Conservation (phyloP, 1,140 invertebrate species). For the Phymorhynchus buccinoides region DNA sequence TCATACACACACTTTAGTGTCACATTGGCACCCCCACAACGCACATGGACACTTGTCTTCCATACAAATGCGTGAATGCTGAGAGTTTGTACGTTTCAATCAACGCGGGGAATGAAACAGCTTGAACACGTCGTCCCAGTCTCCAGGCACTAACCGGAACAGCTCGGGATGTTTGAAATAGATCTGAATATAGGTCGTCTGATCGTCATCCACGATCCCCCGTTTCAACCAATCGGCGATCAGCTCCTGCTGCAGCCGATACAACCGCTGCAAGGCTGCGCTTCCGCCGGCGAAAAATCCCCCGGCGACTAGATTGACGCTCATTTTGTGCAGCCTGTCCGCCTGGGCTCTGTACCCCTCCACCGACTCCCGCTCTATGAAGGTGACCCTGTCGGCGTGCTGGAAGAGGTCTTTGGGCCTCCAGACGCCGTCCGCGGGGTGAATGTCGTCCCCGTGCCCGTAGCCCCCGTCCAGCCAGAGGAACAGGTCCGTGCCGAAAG, state of each 20-base stretch:
- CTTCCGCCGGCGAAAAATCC: conserved; percentile 35
- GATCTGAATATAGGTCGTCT: conserved; percentile 37
- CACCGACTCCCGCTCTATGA: conserved; percentile 35
- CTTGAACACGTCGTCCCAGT: conserved; percentile 42
- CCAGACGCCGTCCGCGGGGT: conserved; percentile 39
- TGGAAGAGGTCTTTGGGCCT: conserved; percentile 26
- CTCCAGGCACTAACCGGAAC: conserved; percentile 38
- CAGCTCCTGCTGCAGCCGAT: conserved; percentile 35
- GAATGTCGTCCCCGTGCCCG: conserved; percentile 41
- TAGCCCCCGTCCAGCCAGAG: conserved; percentile 44
- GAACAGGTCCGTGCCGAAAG: conserved; percentile 38
- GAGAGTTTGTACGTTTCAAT: no score
- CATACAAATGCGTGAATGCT: no score
- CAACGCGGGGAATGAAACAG: conserved; percentile 3
- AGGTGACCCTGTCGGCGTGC: conserved; percentile 30
- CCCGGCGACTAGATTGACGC: conserved; percentile 36
- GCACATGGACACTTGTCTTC: no score
- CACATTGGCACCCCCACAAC: no score
- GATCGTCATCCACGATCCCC: conserved; percentile 43
- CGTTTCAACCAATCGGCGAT: conserved; percentile 34
- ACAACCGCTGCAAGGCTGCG: neutral
- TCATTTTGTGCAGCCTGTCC: conserved; percentile 34
- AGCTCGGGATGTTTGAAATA: conserved; percentile 36
- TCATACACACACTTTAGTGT: no score
- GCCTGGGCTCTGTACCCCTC: neutral